A percentile compares a stretch with the other conserved stretches of the same genome.
These are phyloP conservation scores for Bathynomus jamesi DNA, from an alignment of 1,140 invertebrate species.

Conservation along the genomic window DNA sequence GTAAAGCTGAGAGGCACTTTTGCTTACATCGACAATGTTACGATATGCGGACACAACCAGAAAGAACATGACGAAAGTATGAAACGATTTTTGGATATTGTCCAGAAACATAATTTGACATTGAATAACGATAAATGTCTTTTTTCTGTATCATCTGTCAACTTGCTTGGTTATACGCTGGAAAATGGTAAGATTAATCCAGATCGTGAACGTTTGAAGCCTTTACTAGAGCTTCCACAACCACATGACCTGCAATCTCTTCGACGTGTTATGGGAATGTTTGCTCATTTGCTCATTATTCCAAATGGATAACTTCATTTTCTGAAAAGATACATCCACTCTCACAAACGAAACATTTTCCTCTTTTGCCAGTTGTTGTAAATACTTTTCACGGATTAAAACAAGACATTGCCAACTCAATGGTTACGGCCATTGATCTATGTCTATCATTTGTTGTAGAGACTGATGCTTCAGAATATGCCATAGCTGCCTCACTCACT, in stretches of 20 bases:
- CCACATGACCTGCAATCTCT: constrained; percentile 11
- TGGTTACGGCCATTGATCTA: constrained; percentile 1
- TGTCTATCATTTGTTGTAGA: constrained; percentile 1
- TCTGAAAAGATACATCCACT: constrained; percentile 12
- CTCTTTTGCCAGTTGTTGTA: no score
- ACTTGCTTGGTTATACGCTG: constrained; percentile 17
- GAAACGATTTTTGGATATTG: no score
- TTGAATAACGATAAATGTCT: no score
- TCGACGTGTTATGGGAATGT: constrained; percentile 7
- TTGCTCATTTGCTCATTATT: constrained; percentile 22
- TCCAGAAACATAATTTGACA: no score
- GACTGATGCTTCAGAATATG: constrained; percentile 25
- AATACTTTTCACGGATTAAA: constrained; percentile 10
- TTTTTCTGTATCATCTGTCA: no score
- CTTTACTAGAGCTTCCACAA: constrained; percentile 17
- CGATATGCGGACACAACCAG: no score
- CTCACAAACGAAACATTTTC: no score
- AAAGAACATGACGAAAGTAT: no score
- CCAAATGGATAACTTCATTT: constrained; percentile 9
- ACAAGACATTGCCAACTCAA: constrained; percentile 12
- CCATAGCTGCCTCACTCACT: constrained; percentile 29
- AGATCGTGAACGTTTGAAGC: constrained; percentile 14
- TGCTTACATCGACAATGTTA: no score
- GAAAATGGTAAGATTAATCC: constrained; percentile 8
- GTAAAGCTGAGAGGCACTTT: no score